Base-by-base conservation (phyloP, 2,113 vertebrate genomes). In the Lepus europaeus region DNA sequence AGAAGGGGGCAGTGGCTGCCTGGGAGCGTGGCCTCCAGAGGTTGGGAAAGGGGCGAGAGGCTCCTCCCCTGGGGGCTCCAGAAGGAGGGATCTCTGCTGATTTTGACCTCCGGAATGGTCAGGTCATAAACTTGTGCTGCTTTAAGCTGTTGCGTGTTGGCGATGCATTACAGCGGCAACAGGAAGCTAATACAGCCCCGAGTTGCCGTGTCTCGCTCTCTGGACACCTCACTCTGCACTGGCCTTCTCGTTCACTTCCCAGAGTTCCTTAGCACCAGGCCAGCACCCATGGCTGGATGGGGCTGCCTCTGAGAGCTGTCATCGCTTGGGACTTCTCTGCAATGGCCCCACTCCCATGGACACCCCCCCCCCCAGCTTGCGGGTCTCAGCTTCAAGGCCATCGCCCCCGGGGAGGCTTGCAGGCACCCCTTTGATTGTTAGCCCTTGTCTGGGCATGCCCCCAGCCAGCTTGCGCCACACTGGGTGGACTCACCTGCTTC, bases 251-350 rank as follows among this genome's bases (percentile, higher is more conserved):
- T 59, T 82, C 25, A 19, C 45, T 31, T 31, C 27, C 59, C n/a
- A 76, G 23, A 77, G 87, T 49, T 59, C n/a, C 19, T 77, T n/a
- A 29, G 45, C 27, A 11, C 29, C 9, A n/a, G 39, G 19, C 27
- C 3, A 3, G n/a, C 27, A 22, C 5, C 3, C 36, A 5, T 1
- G 11, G 49, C 23, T n/a, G 82, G 36, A 53, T 49, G 87, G 14
- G 3, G 39, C 4, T 0, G 1, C 3, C 29, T 17, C 7, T 39
- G 49, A 29, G 13, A 22, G 33, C 17, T 17, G 20, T 1, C 10
- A 4, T 9, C 11, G 13, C 27, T 66, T 73, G 39, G 7, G 66
- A 76, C 12, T n/a, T 16, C n/a, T 66, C 53, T 14, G 39, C 72
- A n/a, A 11, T 3, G 19, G 23, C 27, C 12, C 66, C 31, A 22